A percentile compares a stretch with the other conserved stretches of the same genome.
phyloP scores from a whole-genome alignment of 2,113 vertebrate species.

The Pseudorectes ferrugineus region DNA sequence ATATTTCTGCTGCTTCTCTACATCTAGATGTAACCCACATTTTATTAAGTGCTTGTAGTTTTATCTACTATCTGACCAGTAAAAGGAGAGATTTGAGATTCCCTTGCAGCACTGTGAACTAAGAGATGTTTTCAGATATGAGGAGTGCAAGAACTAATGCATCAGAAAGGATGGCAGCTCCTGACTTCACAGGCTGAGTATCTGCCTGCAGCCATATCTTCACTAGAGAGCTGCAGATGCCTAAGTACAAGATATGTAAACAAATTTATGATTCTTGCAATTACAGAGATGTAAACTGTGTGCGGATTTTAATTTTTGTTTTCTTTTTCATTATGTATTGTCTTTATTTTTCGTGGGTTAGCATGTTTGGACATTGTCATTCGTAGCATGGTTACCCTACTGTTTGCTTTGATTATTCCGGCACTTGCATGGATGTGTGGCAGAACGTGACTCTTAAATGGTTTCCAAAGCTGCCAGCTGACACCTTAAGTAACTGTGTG shows the following conservation, averaged over 20 bases:
- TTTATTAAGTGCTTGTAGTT: background rate
- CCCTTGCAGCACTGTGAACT: background rate
- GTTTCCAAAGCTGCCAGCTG: conserved; percentile 8
- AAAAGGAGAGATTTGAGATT: background rate
- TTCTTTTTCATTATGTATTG: background rate
- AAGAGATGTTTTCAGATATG: background rate
- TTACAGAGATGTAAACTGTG: background rate
- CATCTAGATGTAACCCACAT: background rate
- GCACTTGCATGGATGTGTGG: background rate
- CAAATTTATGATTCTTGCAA: background rate
- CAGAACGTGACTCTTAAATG: background rate
- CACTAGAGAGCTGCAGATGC: background rate
- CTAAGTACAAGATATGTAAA: background rate
- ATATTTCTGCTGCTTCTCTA: background rate
- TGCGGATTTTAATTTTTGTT: background rate
- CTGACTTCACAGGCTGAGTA: background rate
- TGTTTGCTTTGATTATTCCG: background rate
- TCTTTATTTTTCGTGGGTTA: background rate
- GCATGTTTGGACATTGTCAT: background rate
- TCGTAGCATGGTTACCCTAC: background rate
- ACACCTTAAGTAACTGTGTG: background rate
- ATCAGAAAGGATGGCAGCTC: background rate
- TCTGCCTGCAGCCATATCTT: background rate
- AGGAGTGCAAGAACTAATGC: background rate
- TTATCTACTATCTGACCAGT: background rate